These are phyloP conservation scores for Gambelia wislizenii DNA, from an alignment of 2,797 vertebrate genomes.

Conservation along the genomic window DNA sequence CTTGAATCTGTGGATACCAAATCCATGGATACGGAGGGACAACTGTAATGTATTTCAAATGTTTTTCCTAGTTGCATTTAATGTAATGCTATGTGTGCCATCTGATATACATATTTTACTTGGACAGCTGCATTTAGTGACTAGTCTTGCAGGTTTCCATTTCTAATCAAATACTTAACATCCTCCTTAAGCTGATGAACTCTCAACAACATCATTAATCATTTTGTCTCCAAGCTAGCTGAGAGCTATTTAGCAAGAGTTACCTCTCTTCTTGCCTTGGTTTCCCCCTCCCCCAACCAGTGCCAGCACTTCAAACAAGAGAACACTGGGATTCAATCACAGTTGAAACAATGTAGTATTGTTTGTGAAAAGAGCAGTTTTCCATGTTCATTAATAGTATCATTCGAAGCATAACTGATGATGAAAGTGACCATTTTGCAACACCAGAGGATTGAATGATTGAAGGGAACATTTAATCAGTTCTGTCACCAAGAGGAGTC, in stretches of 20 bases:
- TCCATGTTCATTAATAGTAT: neutral
- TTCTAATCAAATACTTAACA: conserved; percentile 5
- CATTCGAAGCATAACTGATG: neutral
- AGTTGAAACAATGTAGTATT: conserved; percentile 9
- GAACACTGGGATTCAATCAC: conserved; percentile 2
- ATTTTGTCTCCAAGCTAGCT: neutral
- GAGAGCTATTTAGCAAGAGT: neutral
- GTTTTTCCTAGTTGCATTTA: neutral
- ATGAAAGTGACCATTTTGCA: conserved; percentile 5
- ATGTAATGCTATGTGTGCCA: neutral
- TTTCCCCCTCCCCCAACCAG: neutral
- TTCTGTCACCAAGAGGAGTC: neutral
- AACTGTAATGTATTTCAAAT: neutral
- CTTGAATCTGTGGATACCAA: no score
- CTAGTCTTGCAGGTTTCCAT: neutral
- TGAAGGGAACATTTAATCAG: neutral
- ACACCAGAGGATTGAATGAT: neutral
- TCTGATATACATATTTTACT: neutral
- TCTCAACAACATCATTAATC: neutral
- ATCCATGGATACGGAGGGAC: no score
- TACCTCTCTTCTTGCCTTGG: neutral
- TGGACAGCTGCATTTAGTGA: neutral
- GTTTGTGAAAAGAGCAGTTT: conserved; percentile 10
- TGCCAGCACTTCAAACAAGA: neutral
- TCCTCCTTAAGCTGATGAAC: neutral